Conservation (phyloP, 2,113 vertebrate genomes). For the Laterallus jamaicensis region DNA sequence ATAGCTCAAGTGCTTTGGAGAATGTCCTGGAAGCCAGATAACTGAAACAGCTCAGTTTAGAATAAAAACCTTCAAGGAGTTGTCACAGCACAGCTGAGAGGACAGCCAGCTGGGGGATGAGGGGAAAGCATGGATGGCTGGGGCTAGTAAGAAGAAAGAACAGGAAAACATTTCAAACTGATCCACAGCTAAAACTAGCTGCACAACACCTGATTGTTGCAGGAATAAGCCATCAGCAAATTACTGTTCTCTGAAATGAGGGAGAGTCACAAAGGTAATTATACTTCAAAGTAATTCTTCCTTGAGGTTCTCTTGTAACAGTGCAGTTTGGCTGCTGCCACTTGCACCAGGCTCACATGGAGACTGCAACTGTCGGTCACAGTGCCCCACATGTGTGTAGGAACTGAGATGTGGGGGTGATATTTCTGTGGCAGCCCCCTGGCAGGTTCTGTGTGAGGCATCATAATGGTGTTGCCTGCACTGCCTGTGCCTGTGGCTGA, state of each 20-base stretch:
- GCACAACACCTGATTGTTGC: background rate
- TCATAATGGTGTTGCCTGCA: background rate
- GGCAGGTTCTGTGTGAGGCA: background rate
- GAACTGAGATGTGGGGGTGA: background rate
- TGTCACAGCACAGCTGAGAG: background rate
- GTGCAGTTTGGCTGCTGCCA: accelerated
- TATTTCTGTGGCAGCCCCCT: background rate
- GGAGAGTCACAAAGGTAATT: background rate
- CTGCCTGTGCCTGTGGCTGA: background rate
- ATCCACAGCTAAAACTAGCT: background rate
- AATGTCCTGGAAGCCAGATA: background rate
- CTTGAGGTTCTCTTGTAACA: background rate
- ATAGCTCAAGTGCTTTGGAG: background rate
- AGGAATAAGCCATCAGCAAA: background rate
- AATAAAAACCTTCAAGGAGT: background rate
- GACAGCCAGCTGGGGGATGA: background rate
- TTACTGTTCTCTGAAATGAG: background rate
- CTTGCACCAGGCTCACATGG: background rate
- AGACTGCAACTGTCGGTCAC: background rate
- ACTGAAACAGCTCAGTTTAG: background rate
- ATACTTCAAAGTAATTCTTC: background rate
- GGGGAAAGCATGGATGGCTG: background rate
- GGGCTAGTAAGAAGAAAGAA: background rate
- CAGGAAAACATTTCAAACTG: background rate
- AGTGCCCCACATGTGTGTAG: background rate